Evolutionary conservation across 2,888 invertebrate species (phyloP), one percentile per base, ranked within the genome.

Genomic region (Noctua comes): DNA sequence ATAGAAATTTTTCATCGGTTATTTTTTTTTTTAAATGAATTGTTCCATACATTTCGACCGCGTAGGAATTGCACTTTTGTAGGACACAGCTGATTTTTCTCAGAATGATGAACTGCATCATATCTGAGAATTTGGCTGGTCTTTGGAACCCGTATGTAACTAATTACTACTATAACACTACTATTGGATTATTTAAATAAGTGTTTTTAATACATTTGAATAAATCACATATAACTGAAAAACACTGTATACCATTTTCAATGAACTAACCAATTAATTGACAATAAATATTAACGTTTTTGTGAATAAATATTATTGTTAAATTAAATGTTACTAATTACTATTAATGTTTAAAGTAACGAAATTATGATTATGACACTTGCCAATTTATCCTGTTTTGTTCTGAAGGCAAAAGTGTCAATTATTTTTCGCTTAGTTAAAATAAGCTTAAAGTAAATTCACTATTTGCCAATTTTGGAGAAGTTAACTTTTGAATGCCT

Each of bases 231-330:
- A 27, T 66, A 43, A 43, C 40, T 31, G 3, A 43, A 36, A 31
- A 54, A 71, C 86, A 80, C 80, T 86, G 51, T 80, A 77, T 79
- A 86, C 89, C 89, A 89, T 82, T 90, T 90, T 83, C 74, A 68
- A 87, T 64, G 68, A 54, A 62, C 76, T 84, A 79, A 79, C 72
- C 74, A 89, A 86, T 89, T 89, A 89, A 86, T 89, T 89, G 93
- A 93, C 93, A 93, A 93, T 93, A 93, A 93, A 76, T 74, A 85
- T 76, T 77, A 84, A 82, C 86, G 77, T 87, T 87, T 89, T 85
- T 79, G 84, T 86, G 79, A 85, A 76, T 81, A 81, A 83, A 85
- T 84, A 86, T 84, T 89, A 78, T 86, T 89, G 83, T 86, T 89
- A 59, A 51, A 76, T 8, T 77, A 78, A 85, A 46, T 77, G 70